phyloP scores from a whole-genome alignment of 2,888 invertebrate species.

The Autographa gamma region DNA sequence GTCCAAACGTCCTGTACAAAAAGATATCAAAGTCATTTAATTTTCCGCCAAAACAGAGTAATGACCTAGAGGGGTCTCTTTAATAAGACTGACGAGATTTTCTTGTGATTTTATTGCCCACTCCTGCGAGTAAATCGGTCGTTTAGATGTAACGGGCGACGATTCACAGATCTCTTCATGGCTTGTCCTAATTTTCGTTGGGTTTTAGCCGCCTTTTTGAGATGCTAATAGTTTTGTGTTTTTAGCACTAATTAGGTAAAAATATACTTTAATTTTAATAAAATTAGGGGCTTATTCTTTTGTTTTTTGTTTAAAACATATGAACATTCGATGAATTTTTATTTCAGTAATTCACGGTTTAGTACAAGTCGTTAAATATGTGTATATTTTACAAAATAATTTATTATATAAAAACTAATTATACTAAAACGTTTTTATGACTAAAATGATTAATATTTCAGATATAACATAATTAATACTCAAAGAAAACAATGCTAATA shows the following conservation, averaged over 20 bases:
- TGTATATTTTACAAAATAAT: too few species aligned
- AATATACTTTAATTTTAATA: neutral
- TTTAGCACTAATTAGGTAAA: neutral
- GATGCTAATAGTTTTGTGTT: constrained; percentile 21
- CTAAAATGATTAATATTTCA: neutral
- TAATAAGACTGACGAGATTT: constrained; percentile 78
- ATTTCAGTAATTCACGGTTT: too few species aligned
- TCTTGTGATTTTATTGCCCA: constrained; percentile 76
- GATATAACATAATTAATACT: neutral
- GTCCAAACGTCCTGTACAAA: constrained; percentile 61
- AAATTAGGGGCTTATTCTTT: neutral
- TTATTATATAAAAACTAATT: neutral
- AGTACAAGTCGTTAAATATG: too few species aligned
- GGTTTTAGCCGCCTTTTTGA: constrained; percentile 58
- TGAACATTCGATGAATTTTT: too few species aligned
- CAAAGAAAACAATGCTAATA: neutral
- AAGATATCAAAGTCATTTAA: constrained; percentile 72
- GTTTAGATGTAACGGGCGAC: constrained; percentile 75
- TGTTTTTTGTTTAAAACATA: too few species aligned
- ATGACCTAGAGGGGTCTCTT: constrained; percentile 69
- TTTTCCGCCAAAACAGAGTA: constrained; percentile 78
- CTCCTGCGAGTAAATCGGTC: constrained; percentile 76
- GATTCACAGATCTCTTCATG: constrained; percentile 76
- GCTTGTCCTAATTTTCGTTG: constrained; percentile 73
- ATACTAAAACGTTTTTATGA: neutral